Percentiles rank a stretch among this genome's conserved stretches.
These are phyloP conservation scores for Tenthredo distinguenda DNA, from an alignment of 2,888 invertebrate species.

Conservation along the genomic window DNA sequence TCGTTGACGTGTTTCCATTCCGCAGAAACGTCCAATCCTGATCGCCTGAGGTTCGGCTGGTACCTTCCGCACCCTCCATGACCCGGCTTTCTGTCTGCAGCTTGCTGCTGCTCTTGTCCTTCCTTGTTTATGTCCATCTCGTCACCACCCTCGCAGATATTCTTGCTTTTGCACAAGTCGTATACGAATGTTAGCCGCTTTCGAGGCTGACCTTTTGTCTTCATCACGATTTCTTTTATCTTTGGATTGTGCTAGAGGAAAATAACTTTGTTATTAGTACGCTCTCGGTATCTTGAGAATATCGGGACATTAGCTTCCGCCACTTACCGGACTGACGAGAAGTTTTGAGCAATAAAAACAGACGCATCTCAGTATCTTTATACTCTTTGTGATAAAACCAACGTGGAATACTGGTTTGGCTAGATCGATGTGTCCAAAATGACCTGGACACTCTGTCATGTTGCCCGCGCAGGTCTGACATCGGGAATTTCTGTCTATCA, in stretches of 20 bases:
- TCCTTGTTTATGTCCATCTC: conserved; percentile 96
- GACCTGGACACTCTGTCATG: conserved; percentile 99
- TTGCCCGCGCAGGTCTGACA: conserved; percentile 98
- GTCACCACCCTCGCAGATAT: conserved; percentile 98
- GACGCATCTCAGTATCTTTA: conserved; percentile 98
- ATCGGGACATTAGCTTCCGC: conserved; percentile 53
- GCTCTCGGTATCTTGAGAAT: not conserved
- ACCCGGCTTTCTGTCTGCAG: conserved; percentile 82
- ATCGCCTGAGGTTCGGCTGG: conserved; percentile 94
- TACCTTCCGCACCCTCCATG: conserved; percentile 99
- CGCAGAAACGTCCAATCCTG: conserved; percentile 95
- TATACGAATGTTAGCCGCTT: conserved; percentile 97
- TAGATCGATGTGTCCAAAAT: conserved; percentile 99
- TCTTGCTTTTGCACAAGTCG: conserved; percentile 98
- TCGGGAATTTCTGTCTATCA: conserved; percentile 94
- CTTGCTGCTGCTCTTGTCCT: conserved; percentile 80
- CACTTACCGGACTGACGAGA: conserved; percentile 94
- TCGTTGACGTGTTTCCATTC: conserved; percentile 99
- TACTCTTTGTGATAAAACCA: conserved; percentile 97
- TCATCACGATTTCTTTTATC: conserved; percentile 96
- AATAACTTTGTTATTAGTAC: conserved; percentile 45
- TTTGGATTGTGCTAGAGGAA: conserved; percentile 90
- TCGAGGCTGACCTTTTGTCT: conserved; percentile 97
- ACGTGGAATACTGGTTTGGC: conserved; percentile 99
- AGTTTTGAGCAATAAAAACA: conserved; percentile 99